phyloP scores from a whole-genome alignment of 2,113 vertebrate genomes.

The Corythornis vintsioides region DNA sequence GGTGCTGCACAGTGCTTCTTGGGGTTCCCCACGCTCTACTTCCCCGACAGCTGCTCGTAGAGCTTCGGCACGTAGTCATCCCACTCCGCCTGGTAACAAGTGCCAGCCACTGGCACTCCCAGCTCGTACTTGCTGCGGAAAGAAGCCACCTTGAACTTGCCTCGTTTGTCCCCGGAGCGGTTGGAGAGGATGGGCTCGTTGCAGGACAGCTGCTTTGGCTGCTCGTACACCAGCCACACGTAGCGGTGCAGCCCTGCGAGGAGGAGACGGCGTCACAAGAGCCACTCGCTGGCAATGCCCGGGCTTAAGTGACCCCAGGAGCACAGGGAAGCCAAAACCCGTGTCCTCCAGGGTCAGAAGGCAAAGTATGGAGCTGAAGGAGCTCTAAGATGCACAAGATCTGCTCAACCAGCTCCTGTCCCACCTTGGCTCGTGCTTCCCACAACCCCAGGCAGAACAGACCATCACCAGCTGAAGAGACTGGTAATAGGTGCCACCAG shows the following conservation, averaged over 20 bases:
- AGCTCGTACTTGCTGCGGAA: slow-evolving; percentile 92
- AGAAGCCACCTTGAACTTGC: slow-evolving; percentile 85
- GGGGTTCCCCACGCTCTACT: slow-evolving; percentile 49
- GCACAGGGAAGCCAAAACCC: accelerated
- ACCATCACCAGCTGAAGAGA: too few relatives aligned
- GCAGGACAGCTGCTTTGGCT: slow-evolving; percentile 81
- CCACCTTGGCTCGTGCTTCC: neutral
- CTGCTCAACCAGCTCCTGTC: accelerated
- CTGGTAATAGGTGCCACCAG: accelerated
- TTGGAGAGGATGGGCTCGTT: slow-evolving; percentile 84
- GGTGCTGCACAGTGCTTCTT: neutral
- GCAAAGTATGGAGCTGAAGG: neutral
- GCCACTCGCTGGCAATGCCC: accelerated
- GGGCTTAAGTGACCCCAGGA: accelerated
- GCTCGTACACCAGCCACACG: slow-evolving; percentile 94
- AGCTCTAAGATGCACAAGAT: neutral
- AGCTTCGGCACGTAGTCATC: slow-evolving; percentile 94
- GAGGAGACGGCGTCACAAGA: neutral
- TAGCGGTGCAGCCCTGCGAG: slow-evolving; percentile 91
- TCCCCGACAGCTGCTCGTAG: slow-evolving; percentile 90
- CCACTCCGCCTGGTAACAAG: slow-evolving; percentile 96
- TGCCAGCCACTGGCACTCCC: slow-evolving; percentile 83
- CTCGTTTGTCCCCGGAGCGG: slow-evolving; percentile 86
- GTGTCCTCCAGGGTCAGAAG: neutral
- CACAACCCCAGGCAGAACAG: too few relatives aligned